A percentile compares a stretch with the other conserved stretches of the same genome.
Evolutionary conservation across 1,140 invertebrate species (phyloP).

Genomic region (Brachionus plicatilis): DNA sequence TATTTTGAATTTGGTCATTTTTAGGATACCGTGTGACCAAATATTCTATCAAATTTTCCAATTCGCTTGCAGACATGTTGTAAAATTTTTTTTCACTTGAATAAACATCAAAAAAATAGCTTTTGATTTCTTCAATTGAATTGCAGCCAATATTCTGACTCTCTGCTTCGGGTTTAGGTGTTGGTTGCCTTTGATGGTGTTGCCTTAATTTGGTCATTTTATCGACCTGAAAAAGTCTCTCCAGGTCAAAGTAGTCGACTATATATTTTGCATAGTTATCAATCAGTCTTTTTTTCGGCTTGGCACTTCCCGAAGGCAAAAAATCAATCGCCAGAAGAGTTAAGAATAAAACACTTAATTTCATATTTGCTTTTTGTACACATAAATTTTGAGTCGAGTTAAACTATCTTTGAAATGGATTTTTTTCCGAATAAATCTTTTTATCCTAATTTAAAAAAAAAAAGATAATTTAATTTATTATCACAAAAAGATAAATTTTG

Average conservation of each 20-base stretch:
- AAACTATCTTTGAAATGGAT: not conserved
- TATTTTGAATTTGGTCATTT: not conserved
- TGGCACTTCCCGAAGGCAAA: not conserved
- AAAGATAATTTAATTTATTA: not conserved
- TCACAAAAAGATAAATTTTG: not conserved
- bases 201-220: not conserved
- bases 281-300: not conserved
- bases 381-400: not conserved
- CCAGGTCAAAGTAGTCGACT: constrained; percentile 14
- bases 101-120: constrained; percentile 21
- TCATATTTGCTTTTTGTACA: not conserved
- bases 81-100: not conserved
- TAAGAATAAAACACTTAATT: not conserved
- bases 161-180: not conserved
- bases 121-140: constrained; percentile 5
- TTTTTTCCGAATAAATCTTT: not conserved
- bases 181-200: not conserved
- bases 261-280: not conserved
- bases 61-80: not conserved
- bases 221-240: not conserved
- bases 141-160: not conserved
- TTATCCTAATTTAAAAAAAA: not conserved
- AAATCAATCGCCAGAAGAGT: not conserved
- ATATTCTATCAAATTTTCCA: constrained; percentile 19
- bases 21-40: constrained; percentile 11